Evolutionary conservation across 2,797 vertebrate genomes (phyloP).

Genomic region (Sphaeramia orbicularis): DNA sequence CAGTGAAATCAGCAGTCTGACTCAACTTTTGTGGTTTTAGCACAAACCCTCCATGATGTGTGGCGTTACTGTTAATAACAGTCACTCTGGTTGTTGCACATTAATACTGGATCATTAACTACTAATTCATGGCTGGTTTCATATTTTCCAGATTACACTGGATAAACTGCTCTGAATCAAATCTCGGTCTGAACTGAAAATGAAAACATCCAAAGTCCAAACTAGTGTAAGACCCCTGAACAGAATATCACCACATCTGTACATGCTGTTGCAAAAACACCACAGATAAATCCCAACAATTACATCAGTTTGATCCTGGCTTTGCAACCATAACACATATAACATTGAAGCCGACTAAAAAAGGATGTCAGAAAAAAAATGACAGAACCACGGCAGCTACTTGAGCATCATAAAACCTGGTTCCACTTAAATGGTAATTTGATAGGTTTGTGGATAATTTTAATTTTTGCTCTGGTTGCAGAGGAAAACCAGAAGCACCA

Average conservation of each 20-base stretch:
- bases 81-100: slow-evolving; percentile 31
- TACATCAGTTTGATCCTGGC: neutral
- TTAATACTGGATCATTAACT: slow-evolving; percentile 51
- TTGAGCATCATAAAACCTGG: too few relatives aligned
- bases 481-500: too few relatives aligned
- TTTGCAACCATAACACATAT: too few relatives aligned
- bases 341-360: too few relatives aligned
- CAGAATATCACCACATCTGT: slow-evolving; percentile 9
- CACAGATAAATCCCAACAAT: slow-evolving; percentile 18
- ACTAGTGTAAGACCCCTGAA: slow-evolving; percentile 14
- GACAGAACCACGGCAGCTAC: too few relatives aligned
- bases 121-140: slow-evolving; percentile 52
- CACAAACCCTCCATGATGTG: slow-evolving; percentile 16
- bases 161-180: slow-evolving; percentile 27
- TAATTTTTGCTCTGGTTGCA: too few relatives aligned
- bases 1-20: slow-evolving; percentile 45
- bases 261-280: neutral
- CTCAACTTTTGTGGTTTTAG: slow-evolving; percentile 59
- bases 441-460: too few relatives aligned
- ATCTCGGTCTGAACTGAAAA: slow-evolving; percentile 4
- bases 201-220: slow-evolving; percentile 8
- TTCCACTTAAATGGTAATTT: too few relatives aligned
- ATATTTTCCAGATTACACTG: slow-evolving; percentile 66
- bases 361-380: too few relatives aligned
- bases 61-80: slow-evolving; percentile 26